phyloP scores from a whole-genome alignment of 2,888 invertebrate genomes.

The Syrphus vitripennis region DNA sequence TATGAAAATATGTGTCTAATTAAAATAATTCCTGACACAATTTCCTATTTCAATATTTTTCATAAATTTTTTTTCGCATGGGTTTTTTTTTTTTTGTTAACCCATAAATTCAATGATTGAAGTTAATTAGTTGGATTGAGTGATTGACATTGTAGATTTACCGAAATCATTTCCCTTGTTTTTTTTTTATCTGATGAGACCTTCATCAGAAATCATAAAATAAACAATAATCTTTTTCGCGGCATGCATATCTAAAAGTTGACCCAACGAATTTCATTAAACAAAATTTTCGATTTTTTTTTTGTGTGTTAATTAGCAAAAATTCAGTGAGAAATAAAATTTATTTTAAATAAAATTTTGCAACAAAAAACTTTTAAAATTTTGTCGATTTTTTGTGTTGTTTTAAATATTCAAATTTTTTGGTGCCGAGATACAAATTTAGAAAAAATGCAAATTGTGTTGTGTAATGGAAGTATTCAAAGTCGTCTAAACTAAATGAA shows the following conservation, averaged over 20 bases:
- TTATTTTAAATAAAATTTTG: background rate
- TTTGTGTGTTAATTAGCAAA: background rate
- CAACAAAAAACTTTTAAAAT: background rate
- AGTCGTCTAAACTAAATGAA: background rate
- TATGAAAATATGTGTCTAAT: too few species aligned
- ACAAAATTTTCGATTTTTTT: background rate
- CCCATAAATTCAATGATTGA: background rate
- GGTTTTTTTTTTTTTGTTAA: background rate
- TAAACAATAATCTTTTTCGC: background rate
- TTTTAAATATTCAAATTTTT: background rate
- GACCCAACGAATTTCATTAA: background rate
- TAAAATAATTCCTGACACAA: slow-evolving; percentile 1
- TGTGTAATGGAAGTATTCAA: too few species aligned
- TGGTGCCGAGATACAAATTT: background rate
- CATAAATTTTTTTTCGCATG: background rate
- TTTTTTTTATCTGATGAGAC: background rate
- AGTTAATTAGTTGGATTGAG: slow-evolving; percentile 26
- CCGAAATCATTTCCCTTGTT: too few species aligned
- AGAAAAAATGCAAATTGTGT: background rate
- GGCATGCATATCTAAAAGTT: background rate
- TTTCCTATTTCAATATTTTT: background rate
- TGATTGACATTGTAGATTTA: slow-evolving; percentile 11
- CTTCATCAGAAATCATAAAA: slow-evolving; percentile 15
- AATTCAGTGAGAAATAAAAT: background rate
- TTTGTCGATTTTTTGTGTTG: background rate